Percentiles rank a stretch among this genome's conserved stretches.
Evolutionary conservation across 2,888 invertebrate genomes (phyloP).

Genomic region (Busseola fusca): DNA sequence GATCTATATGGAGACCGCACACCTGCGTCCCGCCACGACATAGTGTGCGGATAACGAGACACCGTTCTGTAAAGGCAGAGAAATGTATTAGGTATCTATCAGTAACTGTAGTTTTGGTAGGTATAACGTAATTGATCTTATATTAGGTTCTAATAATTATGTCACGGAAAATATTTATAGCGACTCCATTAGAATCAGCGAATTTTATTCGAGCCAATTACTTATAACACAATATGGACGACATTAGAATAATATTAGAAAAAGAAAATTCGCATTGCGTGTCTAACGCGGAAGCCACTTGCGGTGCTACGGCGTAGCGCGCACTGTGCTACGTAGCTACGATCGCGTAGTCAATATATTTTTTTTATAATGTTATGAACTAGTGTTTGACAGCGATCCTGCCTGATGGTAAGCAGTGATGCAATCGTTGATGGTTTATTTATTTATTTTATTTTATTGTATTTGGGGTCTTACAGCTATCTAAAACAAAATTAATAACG

Average conservation of each 20-base stretch:
- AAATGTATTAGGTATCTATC: not conserved
- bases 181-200: not conserved
- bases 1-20: not conserved
- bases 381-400: no score
- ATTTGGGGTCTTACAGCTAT: no score
- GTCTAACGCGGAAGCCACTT: not conserved
- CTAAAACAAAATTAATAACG: no score
- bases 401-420: no score
- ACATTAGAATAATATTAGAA: not conserved
- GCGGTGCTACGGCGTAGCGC: constrained; percentile 30
- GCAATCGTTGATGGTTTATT: no score
- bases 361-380: no score
- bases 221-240: no score
- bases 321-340: constrained; percentile 15
- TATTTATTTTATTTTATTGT: no score
- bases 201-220: not conserved
- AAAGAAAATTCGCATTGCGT: not conserved
- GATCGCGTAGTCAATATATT: not conserved
- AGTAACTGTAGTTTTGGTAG: not conserved
- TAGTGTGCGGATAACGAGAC: not conserved
- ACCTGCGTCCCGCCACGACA: constrained; percentile 4
- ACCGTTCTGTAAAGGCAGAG: not conserved
- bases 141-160: not conserved
- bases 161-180: not conserved
- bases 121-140: not conserved